Conservation (phyloP, 2,888 invertebrate genomes). For the Acholoe squamosa region DNA sequence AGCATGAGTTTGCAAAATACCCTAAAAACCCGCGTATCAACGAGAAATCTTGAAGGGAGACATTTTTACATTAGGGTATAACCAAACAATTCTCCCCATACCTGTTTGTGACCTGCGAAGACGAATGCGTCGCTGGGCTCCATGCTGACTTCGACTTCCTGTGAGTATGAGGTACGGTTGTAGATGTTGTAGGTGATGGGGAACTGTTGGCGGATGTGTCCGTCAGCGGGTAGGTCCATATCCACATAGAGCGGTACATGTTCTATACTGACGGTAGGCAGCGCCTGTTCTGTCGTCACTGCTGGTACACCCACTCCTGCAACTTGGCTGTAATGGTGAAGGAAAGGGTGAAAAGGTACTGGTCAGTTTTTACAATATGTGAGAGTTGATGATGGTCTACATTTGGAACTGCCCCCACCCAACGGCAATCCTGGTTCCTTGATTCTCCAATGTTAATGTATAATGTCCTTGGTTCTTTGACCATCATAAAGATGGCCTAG, state of each 20-base stretch:
- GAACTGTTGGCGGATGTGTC: constrained; percentile 86
- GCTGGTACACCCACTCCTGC: constrained; percentile 73
- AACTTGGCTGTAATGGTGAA: constrained; percentile 72
- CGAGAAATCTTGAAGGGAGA: neutral
- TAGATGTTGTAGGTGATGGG: constrained; percentile 86
- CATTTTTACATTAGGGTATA: no score
- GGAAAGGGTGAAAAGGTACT: neutral
- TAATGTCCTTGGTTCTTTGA: no score
- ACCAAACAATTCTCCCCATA: no score
- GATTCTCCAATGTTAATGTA: no score
- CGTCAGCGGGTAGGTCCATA: constrained; percentile 87
- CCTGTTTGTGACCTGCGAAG: constrained; percentile 97
- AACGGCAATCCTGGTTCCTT: no score
- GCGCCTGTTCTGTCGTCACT: constrained; percentile 77
- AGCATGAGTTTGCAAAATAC: no score
- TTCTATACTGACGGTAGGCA: constrained; percentile 81
- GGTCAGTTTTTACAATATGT: no score
- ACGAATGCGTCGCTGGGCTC: constrained; percentile 95
- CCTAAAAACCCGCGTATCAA: neutral
- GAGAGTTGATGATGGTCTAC: no score
- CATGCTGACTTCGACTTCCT: constrained; percentile 89
- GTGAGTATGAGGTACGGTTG: constrained; percentile 89
- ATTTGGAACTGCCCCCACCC: no score
- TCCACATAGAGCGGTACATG: constrained; percentile 82
- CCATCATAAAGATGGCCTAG: no score